These are phyloP conservation scores for Urocynchramus pylzowi DNA, from an alignment of 2,113 vertebrate species.

Conservation along the genomic window DNA sequence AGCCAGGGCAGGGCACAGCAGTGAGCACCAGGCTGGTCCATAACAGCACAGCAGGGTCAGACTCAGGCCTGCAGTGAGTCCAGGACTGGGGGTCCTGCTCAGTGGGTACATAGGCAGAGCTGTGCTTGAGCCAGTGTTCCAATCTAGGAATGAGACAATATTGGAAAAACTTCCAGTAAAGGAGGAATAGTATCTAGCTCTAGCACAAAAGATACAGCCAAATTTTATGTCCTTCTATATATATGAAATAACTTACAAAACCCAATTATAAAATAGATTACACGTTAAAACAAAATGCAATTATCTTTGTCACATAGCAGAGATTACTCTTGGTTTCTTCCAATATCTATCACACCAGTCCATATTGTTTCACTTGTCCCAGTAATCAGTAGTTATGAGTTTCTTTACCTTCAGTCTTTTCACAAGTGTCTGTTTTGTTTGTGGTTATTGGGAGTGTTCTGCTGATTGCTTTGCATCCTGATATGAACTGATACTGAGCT, in stretches of 20 bases:
- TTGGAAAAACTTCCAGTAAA: neutral
- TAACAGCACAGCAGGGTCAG: neutral
- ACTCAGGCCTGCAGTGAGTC: no score
- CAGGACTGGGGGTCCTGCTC: neutral
- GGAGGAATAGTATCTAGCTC: neutral
- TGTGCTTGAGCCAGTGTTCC: neutral
- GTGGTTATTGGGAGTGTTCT: neutral
- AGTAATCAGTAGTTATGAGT: neutral
- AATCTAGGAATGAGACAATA: neutral
- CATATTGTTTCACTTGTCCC: rapidly evolving
- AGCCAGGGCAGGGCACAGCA: neutral
- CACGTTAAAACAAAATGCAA: neutral
- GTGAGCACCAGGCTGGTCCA: neutral
- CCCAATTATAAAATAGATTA: neutral
- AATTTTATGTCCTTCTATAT: neutral
- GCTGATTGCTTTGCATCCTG: neutral
- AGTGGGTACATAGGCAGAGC: neutral
- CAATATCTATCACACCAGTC: neutral
- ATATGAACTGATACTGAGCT: neutral
- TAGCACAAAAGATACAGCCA: neutral
- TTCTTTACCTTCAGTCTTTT: neutral
- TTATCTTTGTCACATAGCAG: neutral
- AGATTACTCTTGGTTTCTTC: neutral
- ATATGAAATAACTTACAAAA: neutral
- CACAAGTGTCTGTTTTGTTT: neutral